Evolutionary conservation across 2,888 invertebrate species (phyloP), one percentile per base, ranked within the genome.

Genomic region (Elegia similella): DNA sequence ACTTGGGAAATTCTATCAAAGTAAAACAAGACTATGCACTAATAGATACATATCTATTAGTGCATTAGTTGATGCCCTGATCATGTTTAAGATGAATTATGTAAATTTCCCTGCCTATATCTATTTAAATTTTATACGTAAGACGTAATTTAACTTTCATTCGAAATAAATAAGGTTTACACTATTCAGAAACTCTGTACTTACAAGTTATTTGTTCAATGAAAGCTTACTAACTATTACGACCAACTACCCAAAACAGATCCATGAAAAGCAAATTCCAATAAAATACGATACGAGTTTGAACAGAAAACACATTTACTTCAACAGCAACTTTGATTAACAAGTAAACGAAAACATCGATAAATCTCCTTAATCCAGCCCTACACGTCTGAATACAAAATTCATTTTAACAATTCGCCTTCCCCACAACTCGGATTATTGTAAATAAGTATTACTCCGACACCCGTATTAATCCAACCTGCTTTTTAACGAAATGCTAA

Each of bases 391-490:
- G 79, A 78, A 86, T 83, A 77, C 73, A 73, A 82, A 86, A 88
- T 86, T 80, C 84, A 87, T 86, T 84, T 80, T 71, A 82, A 86
- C 86, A 88, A 87, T 86, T 84, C 85, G 76, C 72, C 79, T 69
- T 74, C 72, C 80, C 85, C 87, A 78, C 85, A 88, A 85, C 81
- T 84, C 78, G 84, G 88, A 88, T 89, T 88, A 89, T 89, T 88
- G 88, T 91, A 89, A 91, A 91, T 91, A 89, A 90, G 88, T 86
- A 86, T 88, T 80, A 83, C 80, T 73, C 72, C 82, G 75, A 80
- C 84, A 79, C 82, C 84, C 78, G 73, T 80, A 89, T 90, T 91
- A 89, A 89, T 88, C 84, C 85, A 66, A 74, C 73, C 64, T 68
- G 72, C 79, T 87, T 87, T 88, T 86, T 84, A 86, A 80, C 81